Percentiles rank a stretch among this genome's conserved stretches.
Evolutionary conservation across 2,797 vertebrate species (phyloP).

Genomic region (Lutjanus campechanus): DNA sequence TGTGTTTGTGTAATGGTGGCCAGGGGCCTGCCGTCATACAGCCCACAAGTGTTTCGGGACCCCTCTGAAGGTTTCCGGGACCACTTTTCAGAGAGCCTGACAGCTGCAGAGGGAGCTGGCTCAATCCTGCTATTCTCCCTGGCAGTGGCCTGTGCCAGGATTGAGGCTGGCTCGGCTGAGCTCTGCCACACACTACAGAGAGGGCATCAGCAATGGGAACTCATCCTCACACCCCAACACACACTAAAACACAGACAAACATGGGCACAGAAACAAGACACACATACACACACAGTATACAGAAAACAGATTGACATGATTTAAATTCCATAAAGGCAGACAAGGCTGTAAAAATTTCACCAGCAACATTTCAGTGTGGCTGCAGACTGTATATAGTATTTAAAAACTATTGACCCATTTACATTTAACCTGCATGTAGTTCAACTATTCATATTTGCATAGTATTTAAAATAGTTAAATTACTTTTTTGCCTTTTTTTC

Average conservation of each 20-base stretch:
- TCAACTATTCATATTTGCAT: too few species aligned
- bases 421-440: too few species aligned
- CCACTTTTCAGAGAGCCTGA: constrained; percentile 71
- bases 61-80: constrained; percentile 62
- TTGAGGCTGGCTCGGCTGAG: constrained; percentile 60
- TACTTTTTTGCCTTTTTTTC: too few species aligned
- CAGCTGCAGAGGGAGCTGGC: constrained; percentile 78
- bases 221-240: constrained; percentile 47
- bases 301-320: constrained; percentile 29
- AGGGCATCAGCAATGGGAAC: constrained; percentile 53
- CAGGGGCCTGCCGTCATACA: constrained; percentile 42
- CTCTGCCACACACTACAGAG: constrained; percentile 67
- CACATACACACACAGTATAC: constrained; percentile 4
- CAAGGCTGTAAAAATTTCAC: background rate
- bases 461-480: too few species aligned
- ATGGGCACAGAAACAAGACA: constrained; percentile 44
- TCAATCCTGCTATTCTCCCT: constrained; percentile 64
- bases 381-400: background rate
- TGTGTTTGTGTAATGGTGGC: constrained; percentile 58
- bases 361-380: background rate
- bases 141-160: constrained; percentile 71
- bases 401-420: too few species aligned
- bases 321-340: constrained; percentile 13
- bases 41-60: constrained; percentile 67
- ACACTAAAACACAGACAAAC: constrained; percentile 57